Evolutionary conservation across 2,113 vertebrate genomes (phyloP).

Genomic region (Ciconia boyciana): DNA sequence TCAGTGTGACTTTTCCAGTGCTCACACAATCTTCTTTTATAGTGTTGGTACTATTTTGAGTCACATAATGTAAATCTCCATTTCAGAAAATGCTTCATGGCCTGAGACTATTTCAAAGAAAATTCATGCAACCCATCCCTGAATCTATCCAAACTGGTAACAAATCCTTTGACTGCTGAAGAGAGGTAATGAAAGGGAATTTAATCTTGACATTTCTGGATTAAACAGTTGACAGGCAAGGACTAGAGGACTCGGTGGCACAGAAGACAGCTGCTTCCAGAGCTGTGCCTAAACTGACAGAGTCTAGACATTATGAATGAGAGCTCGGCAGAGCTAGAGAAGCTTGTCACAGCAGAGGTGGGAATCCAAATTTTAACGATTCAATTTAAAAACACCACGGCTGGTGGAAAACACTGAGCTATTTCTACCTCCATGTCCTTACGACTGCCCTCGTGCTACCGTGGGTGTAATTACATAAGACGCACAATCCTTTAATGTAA

Average conservation of each 20-base stretch:
- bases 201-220: background rate
- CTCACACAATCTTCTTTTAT: background rate
- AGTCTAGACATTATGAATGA: background rate
- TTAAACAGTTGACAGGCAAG: background rate
- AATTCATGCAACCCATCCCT: background rate
- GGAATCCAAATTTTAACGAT: conserved; percentile 1
- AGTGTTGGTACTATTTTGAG: background rate
- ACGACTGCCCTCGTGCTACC: background rate
- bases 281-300: background rate
- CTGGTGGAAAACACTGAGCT: background rate
- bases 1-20: accelerated
- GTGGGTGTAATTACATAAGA: conserved; percentile 30
- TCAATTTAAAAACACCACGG: background rate
- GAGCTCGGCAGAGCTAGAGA: background rate
- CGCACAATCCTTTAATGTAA: background rate
- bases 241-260: background rate
- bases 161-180: background rate
- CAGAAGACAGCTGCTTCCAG: background rate
- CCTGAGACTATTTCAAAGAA: background rate
- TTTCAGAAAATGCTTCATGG: background rate
- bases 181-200: background rate
- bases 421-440: background rate
- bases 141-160: background rate
- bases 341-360: background rate
- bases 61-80: background rate